A percentile compares a stretch with the other conserved stretches of the same genome.
phyloP scores from a whole-genome alignment of 2,888 invertebrate genomes.

The Seira musarum region DNA sequence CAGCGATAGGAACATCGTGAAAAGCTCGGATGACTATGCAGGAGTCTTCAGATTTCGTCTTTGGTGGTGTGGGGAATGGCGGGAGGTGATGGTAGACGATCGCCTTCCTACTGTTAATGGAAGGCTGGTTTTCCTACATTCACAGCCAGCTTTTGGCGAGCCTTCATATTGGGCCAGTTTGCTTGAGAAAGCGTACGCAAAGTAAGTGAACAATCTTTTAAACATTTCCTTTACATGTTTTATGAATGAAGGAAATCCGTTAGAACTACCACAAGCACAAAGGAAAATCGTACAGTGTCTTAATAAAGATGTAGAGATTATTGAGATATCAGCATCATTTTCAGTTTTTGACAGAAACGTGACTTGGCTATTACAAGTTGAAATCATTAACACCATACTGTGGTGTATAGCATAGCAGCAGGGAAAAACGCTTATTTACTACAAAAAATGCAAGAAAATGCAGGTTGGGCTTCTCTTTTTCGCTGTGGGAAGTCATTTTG shows the following conservation, averaged over 20 bases:
- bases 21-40: conserved; percentile 74
- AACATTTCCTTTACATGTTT: neutral
- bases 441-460: neutral
- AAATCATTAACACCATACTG: conserved; percentile 19
- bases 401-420: neutral
- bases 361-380: conserved; percentile 13
- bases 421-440: neutral
- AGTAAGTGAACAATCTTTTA: conserved; percentile 76
- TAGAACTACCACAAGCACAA: too few relatives aligned
- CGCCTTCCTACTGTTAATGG: conserved; percentile 90
- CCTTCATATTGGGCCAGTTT: conserved; percentile 92
- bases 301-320: neutral
- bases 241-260: neutral
- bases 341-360: conserved; percentile 17
- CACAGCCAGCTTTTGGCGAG: conserved; percentile 81
- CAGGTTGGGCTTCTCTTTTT: neutral
- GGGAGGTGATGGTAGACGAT: conserved; percentile 91
- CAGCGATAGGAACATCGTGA: conserved; percentile 73
- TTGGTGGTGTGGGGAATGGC: conserved; percentile 97
- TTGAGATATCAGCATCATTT: conserved; percentile 17
- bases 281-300: neutral
- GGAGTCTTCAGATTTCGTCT: conserved; percentile 91
- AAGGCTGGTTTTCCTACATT: conserved; percentile 88
- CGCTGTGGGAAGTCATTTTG: conserved; percentile 11
- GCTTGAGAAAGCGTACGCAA: conserved; percentile 91